Conservation (phyloP, 2,888 invertebrate species). For the Diaprepes abbreviatus region DNA sequence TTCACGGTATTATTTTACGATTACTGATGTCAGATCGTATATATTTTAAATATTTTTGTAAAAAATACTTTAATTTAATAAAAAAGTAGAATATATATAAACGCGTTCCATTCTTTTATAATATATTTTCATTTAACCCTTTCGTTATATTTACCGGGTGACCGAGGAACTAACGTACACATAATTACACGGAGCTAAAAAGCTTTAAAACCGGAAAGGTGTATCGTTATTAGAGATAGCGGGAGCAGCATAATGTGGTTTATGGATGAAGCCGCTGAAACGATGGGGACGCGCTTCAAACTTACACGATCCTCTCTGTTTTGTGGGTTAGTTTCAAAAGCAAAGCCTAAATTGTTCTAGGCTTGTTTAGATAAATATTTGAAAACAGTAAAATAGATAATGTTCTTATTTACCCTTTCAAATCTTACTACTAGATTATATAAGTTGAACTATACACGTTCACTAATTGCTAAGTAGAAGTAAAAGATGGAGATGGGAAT, state of each 20-base stretch:
- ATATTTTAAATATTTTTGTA: too few relatives aligned
- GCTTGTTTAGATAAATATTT: not conserved
- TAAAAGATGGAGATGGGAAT: too few relatives aligned
- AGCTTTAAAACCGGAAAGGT: slow-evolving; percentile 24
- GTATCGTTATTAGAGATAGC: slow-evolving; percentile 25
- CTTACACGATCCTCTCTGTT: slow-evolving; percentile 14
- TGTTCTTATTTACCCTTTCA: too few relatives aligned
- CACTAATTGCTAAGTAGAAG: too few relatives aligned
- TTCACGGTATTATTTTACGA: too few relatives aligned
- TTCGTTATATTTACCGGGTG: not conserved
- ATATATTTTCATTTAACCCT: slow-evolving; percentile 48
- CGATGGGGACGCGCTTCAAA: slow-evolving; percentile 17
- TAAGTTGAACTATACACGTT: too few relatives aligned
- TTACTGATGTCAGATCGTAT: too few relatives aligned
- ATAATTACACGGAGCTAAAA: slow-evolving; percentile 20
- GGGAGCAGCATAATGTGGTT: slow-evolving; percentile 23
- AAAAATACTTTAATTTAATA: too few relatives aligned
- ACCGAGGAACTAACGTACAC: slow-evolving; percentile 19
- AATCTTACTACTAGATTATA: too few relatives aligned
- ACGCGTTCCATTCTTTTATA: too few relatives aligned
- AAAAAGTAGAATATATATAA: too few relatives aligned
- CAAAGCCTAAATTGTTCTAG: not conserved
- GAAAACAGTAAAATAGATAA: too few relatives aligned
- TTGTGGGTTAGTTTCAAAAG: not conserved
- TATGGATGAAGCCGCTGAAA: slow-evolving; percentile 34